A percentile compares a stretch with the other conserved stretches of the same genome.
Conservation (phyloP, 2,888 invertebrate species). For the Nowickia ferox region DNA sequence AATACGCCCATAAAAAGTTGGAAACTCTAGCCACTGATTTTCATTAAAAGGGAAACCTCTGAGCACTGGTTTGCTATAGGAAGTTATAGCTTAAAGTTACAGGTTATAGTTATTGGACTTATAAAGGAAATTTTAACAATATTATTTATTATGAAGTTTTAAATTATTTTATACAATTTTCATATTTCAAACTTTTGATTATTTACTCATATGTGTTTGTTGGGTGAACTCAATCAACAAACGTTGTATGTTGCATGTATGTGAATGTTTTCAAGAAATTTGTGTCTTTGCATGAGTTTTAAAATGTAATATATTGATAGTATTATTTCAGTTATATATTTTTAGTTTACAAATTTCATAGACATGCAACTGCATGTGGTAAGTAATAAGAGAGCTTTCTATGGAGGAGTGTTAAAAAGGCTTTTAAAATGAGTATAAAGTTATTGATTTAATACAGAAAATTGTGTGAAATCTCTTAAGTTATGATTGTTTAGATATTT, state of each 20-base stretch:
- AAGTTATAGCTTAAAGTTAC: too few species aligned
- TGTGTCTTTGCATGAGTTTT: background rate
- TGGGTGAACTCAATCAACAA: background rate
- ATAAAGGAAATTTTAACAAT: too few species aligned
- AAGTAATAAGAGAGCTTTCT: background rate
- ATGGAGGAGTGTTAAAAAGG: background rate
- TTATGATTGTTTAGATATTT: too few species aligned
- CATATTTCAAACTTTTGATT: background rate
- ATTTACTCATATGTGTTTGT: too few species aligned
- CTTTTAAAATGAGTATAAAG: background rate
- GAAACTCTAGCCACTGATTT: too few species aligned
- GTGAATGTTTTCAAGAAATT: background rate
- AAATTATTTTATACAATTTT: background rate
- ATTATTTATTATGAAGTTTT: too few species aligned
- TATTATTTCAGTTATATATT: background rate
- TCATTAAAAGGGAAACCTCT: too few species aligned
- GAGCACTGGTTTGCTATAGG: too few species aligned
- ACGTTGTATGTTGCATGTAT: background rate
- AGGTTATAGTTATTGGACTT: too few species aligned
- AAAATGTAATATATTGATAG: background rate
- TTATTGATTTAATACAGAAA: too few species aligned
- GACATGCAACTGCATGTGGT: conserved; percentile 2
- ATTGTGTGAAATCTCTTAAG: too few species aligned
- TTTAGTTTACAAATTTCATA: background rate
- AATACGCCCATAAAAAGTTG: too few species aligned